Conservation (phyloP, 2,888 invertebrate species). For the Crossocerus cetratus region DNA sequence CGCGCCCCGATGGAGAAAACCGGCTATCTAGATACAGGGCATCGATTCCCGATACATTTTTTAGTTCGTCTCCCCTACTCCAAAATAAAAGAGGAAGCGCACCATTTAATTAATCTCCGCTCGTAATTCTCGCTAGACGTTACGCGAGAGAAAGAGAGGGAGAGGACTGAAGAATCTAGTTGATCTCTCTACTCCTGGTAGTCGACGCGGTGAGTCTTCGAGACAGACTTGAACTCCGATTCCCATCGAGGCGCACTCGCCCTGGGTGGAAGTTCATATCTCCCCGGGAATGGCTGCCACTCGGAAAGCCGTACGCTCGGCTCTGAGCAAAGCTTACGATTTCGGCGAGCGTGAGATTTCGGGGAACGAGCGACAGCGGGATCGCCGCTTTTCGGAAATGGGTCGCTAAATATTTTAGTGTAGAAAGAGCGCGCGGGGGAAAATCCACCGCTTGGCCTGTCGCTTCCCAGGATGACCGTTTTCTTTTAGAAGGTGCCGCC, state of each 20-base stretch:
- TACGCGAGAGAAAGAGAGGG: no score
- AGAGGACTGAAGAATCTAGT: no score
- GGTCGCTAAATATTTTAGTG: constrained; percentile 60
- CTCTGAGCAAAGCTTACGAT: constrained; percentile 6
- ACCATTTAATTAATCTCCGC: constrained; percentile 20
- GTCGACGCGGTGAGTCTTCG: not conserved
- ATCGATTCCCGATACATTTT: constrained; percentile 20
- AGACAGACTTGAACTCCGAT: constrained; percentile 19
- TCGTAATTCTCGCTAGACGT: no score
- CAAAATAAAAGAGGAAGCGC: constrained; percentile 2
- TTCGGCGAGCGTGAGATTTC: constrained; percentile 43
- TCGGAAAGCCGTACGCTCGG: constrained; percentile 21
- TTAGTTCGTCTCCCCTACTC: not conserved
- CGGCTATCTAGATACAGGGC: constrained; percentile 7
- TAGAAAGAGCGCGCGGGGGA: constrained; percentile 30
- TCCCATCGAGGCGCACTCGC: constrained; percentile 13
- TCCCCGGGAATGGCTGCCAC: constrained; percentile 21
- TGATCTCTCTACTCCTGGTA: not conserved
- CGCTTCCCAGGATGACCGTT: constrained; percentile 45
- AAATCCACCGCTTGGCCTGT: not conserved
- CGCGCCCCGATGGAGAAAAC: not conserved
- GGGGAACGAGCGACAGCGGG: constrained; percentile 3
- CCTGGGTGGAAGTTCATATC: constrained; percentile 18
- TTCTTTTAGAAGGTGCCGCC: constrained; percentile 37
- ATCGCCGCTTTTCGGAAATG: constrained; percentile 51